These are phyloP conservation scores for Pseudorhombus dupliciocellatus DNA, from an alignment of 2,113 vertebrate species.

Conservation along the genomic window DNA sequence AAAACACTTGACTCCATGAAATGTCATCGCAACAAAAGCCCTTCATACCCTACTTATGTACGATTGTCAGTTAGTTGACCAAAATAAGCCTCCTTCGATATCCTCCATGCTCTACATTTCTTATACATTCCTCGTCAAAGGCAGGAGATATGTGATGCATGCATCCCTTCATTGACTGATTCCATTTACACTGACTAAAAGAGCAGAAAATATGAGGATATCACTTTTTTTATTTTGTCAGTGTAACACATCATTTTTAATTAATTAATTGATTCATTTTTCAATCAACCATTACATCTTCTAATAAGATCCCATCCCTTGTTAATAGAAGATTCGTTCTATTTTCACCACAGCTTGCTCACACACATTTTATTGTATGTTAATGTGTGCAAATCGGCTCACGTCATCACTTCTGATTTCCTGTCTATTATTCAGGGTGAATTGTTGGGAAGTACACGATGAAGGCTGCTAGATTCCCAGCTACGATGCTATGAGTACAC, in stretches of 20 bases:
- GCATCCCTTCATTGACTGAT: not conserved
- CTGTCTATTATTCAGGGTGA: not conserved
- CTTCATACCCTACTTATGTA: not conserved
- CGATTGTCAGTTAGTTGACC: too few species aligned
- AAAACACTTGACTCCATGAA: not conserved
- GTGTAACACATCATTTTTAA: too few species aligned
- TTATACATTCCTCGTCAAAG: not conserved
- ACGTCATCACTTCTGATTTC: not conserved
- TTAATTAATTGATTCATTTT: too few species aligned
- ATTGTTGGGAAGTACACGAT: not conserved
- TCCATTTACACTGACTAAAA: not conserved
- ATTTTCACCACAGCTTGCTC: not conserved
- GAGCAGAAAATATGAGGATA: not conserved
- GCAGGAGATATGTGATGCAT: not conserved
- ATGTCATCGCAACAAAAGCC: not conserved
- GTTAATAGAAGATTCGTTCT: not conserved
- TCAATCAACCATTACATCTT: too few species aligned
- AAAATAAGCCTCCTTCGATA: too few species aligned
- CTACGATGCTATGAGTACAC: conserved; percentile 15
- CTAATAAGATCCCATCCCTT: not conserved
- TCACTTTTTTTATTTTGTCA: too few species aligned
- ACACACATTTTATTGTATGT: not conserved
- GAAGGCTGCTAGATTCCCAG: conserved; percentile 7
- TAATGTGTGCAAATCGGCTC: not conserved
- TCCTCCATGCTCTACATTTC: not conserved